Percentiles rank a stretch among this genome's conserved stretches.
These are phyloP conservation scores for Chaetophractus vellerosus DNA, from an alignment of 2,797 vertebrate genomes.

Conservation along the genomic window DNA sequence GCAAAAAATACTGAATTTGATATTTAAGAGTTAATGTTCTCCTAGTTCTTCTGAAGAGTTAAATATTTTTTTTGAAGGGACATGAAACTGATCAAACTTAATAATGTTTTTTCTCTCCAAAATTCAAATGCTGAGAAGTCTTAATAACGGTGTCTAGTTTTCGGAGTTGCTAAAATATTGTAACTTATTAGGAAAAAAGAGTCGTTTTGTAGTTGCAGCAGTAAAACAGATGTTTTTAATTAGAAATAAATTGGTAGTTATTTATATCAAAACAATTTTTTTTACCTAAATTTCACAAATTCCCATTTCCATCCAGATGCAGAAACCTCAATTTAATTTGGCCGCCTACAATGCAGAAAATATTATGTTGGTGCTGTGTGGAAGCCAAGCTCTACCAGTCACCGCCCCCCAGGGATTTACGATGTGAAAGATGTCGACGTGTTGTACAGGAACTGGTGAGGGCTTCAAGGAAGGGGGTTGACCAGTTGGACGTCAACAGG, in stretches of 20 bases:
- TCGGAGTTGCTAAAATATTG: conserved; percentile 58
- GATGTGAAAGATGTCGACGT: conserved; percentile 25
- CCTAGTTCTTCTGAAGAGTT: conserved; percentile 3
- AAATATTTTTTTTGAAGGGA: conserved; percentile 27
- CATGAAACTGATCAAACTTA: background rate
- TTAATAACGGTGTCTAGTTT: conserved; percentile 43
- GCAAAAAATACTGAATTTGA: background rate
- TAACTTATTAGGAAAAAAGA: conserved; percentile 16
- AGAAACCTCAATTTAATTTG: conserved; percentile 80
- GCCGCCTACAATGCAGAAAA: conserved; percentile 69
- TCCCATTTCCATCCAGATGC: conserved; percentile 60
- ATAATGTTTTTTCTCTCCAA: conserved; percentile 28
- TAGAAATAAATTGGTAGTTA: conserved; percentile 74
- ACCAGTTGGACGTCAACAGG: conserved; percentile 20
- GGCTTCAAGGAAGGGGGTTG: background rate
- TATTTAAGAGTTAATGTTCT: conserved; percentile 30
- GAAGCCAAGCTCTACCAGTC: conserved; percentile 59
- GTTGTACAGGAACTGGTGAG: background rate
- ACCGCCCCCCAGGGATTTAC: conserved; percentile 66
- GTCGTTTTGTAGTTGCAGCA: background rate
- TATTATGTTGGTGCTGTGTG: conserved; percentile 11
- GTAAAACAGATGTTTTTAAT: conserved; percentile 68
- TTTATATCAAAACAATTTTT: conserved; percentile 68
- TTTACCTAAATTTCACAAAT: conserved; percentile 78
- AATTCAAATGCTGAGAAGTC: background rate